Conservation (phyloP, 92 coral and sea anemone species). For the Pocillopora meandrina region DNA sequence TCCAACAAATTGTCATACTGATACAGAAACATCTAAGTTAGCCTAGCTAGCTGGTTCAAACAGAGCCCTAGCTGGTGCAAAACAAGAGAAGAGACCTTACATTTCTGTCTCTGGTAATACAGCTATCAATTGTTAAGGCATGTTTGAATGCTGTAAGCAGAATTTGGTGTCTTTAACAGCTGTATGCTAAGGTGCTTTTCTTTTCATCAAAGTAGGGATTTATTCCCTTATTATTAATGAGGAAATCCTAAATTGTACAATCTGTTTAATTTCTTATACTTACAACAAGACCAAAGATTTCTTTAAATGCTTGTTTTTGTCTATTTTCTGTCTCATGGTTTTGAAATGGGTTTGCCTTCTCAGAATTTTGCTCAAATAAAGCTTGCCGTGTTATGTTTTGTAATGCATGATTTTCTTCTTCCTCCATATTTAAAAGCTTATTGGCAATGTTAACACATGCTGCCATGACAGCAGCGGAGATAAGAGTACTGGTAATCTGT, state of each 20-base stretch:
- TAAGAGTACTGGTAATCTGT: conserved; percentile 36
- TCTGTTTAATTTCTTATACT: neutral
- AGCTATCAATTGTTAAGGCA: too few species aligned
- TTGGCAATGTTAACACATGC: conserved; percentile 46
- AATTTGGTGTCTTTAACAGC: too few species aligned
- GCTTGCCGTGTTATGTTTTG: conserved; percentile 45
- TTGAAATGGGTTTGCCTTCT: conserved; percentile 58
- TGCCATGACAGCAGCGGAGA: conserved; percentile 44
- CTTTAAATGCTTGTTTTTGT: conserved; percentile 58
- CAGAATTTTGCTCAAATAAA: conserved; percentile 46
- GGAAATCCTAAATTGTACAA: neutral
- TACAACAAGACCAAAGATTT: conserved; percentile 60
- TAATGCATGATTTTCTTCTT: conserved; percentile 11
- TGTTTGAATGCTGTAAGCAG: too few species aligned
- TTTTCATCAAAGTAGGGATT: too few species aligned
- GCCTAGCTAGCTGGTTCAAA: too few species aligned
- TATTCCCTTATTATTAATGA: neutral
- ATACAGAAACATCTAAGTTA: too few species aligned
- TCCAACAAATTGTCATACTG: too few species aligned
- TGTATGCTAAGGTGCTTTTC: too few species aligned
- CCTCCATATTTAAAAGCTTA: conserved; percentile 24
- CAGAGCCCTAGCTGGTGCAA: too few species aligned
- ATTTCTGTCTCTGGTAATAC: too few species aligned
- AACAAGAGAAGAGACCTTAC: too few species aligned
- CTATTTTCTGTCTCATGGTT: conserved; percentile 45